Evolutionary conservation across 2,113 vertebrate species (phyloP).

Genomic region (Cepphus grylle): DNA sequence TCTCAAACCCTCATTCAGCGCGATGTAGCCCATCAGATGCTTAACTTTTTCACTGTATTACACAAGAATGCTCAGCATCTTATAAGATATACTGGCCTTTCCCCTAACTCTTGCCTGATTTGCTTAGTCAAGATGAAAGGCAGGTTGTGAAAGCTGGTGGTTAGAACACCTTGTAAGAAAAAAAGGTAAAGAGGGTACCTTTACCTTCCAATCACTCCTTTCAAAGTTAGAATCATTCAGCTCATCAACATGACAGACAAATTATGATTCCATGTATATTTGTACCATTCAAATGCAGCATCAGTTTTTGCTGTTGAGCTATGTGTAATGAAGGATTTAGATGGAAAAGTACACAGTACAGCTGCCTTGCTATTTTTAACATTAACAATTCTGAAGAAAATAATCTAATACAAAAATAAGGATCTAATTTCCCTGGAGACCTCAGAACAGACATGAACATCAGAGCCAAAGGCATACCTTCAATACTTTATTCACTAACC

Average conservation of each 20-base stretch:
- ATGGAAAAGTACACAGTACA: neutral
- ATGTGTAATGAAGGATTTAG: neutral
- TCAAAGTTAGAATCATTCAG: neutral
- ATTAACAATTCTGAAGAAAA: neutral
- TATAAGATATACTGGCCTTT: neutral
- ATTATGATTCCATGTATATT: neutral
- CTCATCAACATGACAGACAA: neutral
- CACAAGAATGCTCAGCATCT: neutral
- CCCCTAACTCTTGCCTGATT: neutral
- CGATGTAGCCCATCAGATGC: neutral
- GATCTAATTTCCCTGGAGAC: neutral
- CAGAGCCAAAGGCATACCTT: neutral
- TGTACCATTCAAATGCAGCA: neutral
- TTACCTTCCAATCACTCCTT: neutral
- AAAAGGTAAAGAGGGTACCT: neutral
- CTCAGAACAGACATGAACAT: neutral
- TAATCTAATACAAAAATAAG: neutral
- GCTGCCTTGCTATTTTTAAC: neutral
- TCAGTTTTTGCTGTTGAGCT: neutral
- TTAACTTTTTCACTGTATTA: neutral
- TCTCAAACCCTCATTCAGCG: neutral
- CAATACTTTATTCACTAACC: neutral
- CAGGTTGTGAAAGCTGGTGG: neutral
- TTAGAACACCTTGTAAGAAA: neutral
- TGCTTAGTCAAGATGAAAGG: neutral